Percentiles rank a stretch among this genome's conserved stretches.
Conservation (phyloP, 2,888 invertebrate genomes). For the Idaea aversata region DNA sequence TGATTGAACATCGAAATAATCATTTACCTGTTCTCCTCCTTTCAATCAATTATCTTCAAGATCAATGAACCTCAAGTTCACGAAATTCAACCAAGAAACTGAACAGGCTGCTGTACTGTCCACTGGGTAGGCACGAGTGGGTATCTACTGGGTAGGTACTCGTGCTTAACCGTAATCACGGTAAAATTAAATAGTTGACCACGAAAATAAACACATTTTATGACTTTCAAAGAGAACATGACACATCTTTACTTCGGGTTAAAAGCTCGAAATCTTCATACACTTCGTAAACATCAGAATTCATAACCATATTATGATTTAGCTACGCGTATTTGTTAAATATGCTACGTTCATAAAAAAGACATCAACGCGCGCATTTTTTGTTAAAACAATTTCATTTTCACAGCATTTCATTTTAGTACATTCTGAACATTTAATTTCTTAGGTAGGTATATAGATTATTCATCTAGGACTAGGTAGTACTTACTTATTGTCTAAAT, state of each 20-base stretch:
- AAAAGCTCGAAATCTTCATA: background rate
- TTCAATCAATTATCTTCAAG: constrained; percentile 2
- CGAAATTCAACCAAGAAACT: background rate
- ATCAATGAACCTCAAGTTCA: background rate
- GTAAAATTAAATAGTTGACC: background rate
- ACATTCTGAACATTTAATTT: no score
- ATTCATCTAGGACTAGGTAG: no score
- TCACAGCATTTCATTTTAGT: no score
- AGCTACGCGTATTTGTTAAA: background rate
- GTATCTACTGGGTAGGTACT: background rate
- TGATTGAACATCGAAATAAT: constrained; percentile 4
- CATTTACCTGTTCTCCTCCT: constrained; percentile 11
- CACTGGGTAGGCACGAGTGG: no score
- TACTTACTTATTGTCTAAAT: no score
- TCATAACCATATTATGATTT: background rate
- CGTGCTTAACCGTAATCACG: background rate
- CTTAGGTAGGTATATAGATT: no score
- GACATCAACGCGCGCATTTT: background rate
- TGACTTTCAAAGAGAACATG: no score
- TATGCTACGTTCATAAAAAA: background rate
- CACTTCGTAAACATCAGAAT: background rate
- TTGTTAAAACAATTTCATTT: background rate
- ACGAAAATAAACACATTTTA: no score
- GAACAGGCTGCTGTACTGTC: no score
- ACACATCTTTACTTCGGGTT: background rate